Percentiles rank a stretch among this genome's conserved stretches.
These are phyloP conservation scores for Lepidostoma basale DNA, from an alignment of 1,140 invertebrate genomes.

Conservation along the genomic window DNA sequence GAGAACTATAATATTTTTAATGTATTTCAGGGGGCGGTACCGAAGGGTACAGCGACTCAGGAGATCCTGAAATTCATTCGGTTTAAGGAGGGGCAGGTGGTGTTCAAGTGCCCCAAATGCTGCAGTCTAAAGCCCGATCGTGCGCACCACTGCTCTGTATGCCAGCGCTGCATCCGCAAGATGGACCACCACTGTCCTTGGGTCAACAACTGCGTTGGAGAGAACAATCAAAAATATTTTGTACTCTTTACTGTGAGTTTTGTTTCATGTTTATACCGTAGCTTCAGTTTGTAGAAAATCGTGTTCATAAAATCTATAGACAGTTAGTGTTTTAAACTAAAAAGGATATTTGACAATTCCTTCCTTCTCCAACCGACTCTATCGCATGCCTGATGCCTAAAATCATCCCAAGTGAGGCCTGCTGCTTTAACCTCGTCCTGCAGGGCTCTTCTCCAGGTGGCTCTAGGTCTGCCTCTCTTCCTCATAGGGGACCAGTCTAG, in stretches of 20 bases:
- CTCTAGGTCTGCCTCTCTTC: too few species aligned
- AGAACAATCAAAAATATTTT: constrained; percentile 99
- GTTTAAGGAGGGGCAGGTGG: constrained; percentile 89
- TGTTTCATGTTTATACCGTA: neutral
- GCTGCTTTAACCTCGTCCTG: too few species aligned
- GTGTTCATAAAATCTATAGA: too few species aligned
- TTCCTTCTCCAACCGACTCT: too few species aligned
- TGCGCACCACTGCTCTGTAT: constrained; percentile 98
- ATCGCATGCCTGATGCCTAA: too few species aligned
- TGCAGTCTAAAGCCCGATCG: constrained; percentile 98
- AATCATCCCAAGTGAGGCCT: too few species aligned
- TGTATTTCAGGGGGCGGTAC: constrained; percentile 92
- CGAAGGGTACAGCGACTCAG: constrained; percentile 98
- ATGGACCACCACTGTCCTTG: constrained; percentile 99
- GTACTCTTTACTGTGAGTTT: constrained; percentile 94
- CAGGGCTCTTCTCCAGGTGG: too few species aligned
- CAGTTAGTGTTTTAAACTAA: too few species aligned
- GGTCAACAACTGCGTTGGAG: constrained; percentile 99
- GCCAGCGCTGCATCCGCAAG: constrained; percentile 94
- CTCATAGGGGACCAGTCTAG: too few species aligned
- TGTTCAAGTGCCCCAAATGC: constrained; percentile 98
- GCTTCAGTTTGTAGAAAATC: too few species aligned
- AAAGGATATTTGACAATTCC: too few species aligned
- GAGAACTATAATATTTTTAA: too few species aligned
- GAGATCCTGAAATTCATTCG: constrained; percentile 97